phyloP scores from a whole-genome alignment of 2,888 invertebrate species.

The Sclerodermus sp. region DNA sequence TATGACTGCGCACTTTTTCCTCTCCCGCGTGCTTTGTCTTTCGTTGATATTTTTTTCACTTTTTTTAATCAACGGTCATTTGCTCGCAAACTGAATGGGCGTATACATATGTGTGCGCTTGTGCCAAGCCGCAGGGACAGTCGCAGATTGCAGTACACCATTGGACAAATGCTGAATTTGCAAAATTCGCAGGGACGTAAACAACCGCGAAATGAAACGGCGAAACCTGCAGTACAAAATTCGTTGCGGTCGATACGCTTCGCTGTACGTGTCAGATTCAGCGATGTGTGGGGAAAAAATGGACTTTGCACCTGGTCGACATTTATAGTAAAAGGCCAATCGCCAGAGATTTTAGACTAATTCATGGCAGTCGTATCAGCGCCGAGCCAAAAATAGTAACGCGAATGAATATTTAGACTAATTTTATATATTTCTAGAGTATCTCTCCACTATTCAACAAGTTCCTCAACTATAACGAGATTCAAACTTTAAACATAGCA shows the following conservation, averaged over 20 bases:
- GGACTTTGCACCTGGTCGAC: too few species aligned
- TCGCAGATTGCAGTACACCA: slow-evolving; percentile 20
- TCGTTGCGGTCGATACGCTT: slow-evolving; percentile 20
- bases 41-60: slow-evolving; percentile 6
- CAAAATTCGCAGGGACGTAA: slow-evolving; percentile 31
- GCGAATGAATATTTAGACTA: slow-evolving; percentile 13
- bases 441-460: too few species aligned
- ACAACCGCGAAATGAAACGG: slow-evolving; percentile 35
- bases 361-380: too few species aligned
- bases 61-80: slow-evolving; percentile 35
- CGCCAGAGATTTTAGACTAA: too few species aligned
- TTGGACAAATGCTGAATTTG: slow-evolving; percentile 28
- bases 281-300: too few species aligned
- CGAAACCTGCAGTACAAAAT: slow-evolving; percentile 25
- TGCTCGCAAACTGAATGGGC: slow-evolving; percentile 22
- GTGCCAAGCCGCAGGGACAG: slow-evolving; percentile 18
- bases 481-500: too few species aligned
- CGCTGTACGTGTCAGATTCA: slow-evolving; percentile 14
- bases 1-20: slow-evolving; percentile 1
- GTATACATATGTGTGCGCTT: slow-evolving; percentile 16
- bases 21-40: slow-evolving; percentile 5
- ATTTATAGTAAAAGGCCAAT: too few species aligned
- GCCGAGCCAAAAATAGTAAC: slow-evolving; percentile 13
- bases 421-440: too few species aligned
- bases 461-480: too few species aligned